Conservation (phyloP, 2,797 vertebrate species). For the Smutsia temminckii region DNA sequence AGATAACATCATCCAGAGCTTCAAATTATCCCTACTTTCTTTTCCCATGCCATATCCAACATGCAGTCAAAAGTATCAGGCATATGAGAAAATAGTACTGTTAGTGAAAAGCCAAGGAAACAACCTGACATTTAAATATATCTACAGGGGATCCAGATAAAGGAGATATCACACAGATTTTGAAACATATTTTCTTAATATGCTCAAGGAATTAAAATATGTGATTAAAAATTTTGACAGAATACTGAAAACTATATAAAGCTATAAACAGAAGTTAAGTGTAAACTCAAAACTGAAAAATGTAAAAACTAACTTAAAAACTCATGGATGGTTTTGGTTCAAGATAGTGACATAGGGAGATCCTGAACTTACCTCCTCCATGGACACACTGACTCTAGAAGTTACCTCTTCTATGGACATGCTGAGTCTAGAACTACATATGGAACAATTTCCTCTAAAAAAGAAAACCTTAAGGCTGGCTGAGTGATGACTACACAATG, state of each 20-base stretch:
- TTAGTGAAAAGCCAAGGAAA: not conserved
- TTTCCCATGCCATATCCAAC: not conserved
- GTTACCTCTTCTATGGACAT: not conserved
- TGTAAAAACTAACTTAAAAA: constrained; percentile 2
- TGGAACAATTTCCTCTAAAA: not conserved
- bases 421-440: not conserved
- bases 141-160: not conserved
- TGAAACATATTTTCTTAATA: not conserved
- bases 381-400: not conserved
- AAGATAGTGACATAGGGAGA: not conserved
- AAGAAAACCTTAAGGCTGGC: not conserved
- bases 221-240: not conserved
- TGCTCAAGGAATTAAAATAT: not conserved
- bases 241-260: not conserved
- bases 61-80: not conserved
- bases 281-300: not conserved
- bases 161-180: not conserved
- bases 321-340: not conserved
- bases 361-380: not conserved
- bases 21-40: not conserved
- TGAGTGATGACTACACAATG: not conserved
- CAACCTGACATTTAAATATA: not conserved
- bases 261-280: not conserved
- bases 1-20: not conserved
- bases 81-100: not conserved